These are phyloP conservation scores for Apocheima hispidaria DNA, from an alignment of 2,888 invertebrate species.

Conservation along the genomic window DNA sequence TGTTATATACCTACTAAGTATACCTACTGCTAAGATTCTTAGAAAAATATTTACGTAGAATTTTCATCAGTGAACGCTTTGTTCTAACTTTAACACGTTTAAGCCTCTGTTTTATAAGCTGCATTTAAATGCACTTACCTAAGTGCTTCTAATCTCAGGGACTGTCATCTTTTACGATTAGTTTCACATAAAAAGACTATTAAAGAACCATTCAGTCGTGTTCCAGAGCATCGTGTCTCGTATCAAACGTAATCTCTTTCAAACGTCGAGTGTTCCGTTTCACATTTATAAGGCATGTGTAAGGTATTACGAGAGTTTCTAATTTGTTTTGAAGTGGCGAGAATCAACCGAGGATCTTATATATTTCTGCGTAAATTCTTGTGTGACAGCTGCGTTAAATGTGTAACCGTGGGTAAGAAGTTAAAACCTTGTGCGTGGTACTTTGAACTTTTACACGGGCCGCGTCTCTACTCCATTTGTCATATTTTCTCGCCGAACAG, in stretches of 20 bases:
- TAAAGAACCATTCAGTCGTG: conserved; percentile 60
- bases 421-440: conserved; percentile 52
- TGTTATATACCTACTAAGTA: too few species aligned
- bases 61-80: neutral
- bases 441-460: conserved; percentile 39
- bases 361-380: conserved; percentile 9
- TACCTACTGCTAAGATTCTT: too few species aligned
- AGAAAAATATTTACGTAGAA: neutral
- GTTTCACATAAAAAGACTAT: conserved; percentile 58
- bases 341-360: conserved; percentile 27
- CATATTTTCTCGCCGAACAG: conserved; percentile 24
- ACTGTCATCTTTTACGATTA: conserved; percentile 59
- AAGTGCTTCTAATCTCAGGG: conserved; percentile 52
- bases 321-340: conserved; percentile 42
- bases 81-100: conserved; percentile 14
- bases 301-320: conserved; percentile 28
- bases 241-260: conserved; percentile 40
- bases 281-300: conserved; percentile 32
- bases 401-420: conserved; percentile 43
- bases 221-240: conserved; percentile 52
- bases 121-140: conserved; percentile 45
- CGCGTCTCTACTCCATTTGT: conserved; percentile 22
- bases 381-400: conserved; percentile 1
- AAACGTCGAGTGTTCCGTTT: conserved; percentile 50
- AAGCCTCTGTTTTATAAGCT: conserved; percentile 29